Evolutionary conservation across 2,888 invertebrate species (phyloP).

Genomic region (Acholoe squamosa): DNA sequence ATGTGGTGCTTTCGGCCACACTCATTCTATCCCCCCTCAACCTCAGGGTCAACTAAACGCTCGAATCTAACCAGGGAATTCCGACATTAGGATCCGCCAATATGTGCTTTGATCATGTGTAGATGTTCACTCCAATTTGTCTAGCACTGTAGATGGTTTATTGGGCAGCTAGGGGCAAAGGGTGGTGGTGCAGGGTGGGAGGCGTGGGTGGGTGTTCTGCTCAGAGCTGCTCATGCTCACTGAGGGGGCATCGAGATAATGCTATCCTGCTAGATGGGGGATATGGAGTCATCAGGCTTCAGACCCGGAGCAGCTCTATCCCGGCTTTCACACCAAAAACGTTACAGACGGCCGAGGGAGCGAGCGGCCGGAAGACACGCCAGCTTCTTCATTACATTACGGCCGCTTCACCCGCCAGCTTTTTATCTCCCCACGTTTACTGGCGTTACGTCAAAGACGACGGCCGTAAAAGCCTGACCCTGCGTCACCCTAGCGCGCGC

Average conservation of each 20-base stretch:
- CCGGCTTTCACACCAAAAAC: background rate
- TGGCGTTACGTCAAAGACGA: slow-evolving; percentile 23
- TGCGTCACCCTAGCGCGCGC: background rate
- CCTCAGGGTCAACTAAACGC: too few relatives aligned
- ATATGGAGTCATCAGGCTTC: background rate
- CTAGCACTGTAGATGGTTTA: background rate
- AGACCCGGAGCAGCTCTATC: background rate
- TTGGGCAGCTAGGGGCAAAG: background rate
- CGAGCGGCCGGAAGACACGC: slow-evolving; percentile 25
- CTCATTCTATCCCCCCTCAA: too few relatives aligned
- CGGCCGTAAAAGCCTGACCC: slow-evolving; percentile 30
- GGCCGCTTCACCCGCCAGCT: background rate
- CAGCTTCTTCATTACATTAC: slow-evolving; percentile 24
- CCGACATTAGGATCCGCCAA: too few relatives aligned
- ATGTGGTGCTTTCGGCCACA: background rate
- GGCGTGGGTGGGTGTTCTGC: background rate
- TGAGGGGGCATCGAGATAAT: slow-evolving; percentile 14
- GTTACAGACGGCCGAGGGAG: background rate
- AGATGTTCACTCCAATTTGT: background rate
- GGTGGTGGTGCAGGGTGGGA: background rate
- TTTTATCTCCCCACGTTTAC: slow-evolving; percentile 11
- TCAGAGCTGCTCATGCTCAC: background rate
- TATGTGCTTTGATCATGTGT: background rate
- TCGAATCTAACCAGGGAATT: too few relatives aligned
- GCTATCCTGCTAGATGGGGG: background rate